Conservation (phyloP, 2,888 invertebrate genomes). For the Chloromyia formosa region DNA sequence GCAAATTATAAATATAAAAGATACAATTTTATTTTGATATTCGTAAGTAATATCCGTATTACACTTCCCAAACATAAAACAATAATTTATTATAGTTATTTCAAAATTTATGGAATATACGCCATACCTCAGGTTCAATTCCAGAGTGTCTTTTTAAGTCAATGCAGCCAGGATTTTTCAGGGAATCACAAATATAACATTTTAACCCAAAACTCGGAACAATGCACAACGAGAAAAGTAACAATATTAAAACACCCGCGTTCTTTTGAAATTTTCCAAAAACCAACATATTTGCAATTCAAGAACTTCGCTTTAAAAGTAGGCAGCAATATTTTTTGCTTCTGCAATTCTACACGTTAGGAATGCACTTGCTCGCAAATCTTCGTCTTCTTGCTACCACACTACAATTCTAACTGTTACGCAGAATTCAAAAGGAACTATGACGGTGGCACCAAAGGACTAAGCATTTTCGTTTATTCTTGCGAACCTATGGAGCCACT, state of each 20-base stretch:
- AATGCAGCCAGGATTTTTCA: slow-evolving; percentile 66
- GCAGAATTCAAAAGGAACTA: neutral
- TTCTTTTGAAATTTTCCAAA: neutral
- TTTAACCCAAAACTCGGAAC: slow-evolving; percentile 59
- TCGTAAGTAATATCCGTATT: too few species aligned
- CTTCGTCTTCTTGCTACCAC: slow-evolving; percentile 20
- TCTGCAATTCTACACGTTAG: too few species aligned
- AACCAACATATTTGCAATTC: neutral
- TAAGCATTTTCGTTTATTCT: neutral
- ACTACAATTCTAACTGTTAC: slow-evolving; percentile 31
- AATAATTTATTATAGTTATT: too few species aligned
- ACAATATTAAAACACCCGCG: neutral
- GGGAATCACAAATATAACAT: slow-evolving; percentile 68
- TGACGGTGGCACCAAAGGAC: neutral
- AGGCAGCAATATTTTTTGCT: neutral
- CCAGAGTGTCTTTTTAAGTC: slow-evolving; percentile 60
- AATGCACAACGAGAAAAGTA: slow-evolving; percentile 12
- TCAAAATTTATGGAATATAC: too few species aligned
- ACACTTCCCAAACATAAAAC: too few species aligned
- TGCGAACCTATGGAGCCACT: slow-evolving; percentile 37
- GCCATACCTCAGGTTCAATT: slow-evolving; percentile 60
- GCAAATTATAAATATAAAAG: too few species aligned
- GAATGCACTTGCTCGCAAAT: neutral
- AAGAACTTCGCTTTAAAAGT: too few species aligned
- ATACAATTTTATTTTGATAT: too few species aligned